Conservation (phyloP, 2,888 invertebrate species). For the Phanerotoma sp. region DNA sequence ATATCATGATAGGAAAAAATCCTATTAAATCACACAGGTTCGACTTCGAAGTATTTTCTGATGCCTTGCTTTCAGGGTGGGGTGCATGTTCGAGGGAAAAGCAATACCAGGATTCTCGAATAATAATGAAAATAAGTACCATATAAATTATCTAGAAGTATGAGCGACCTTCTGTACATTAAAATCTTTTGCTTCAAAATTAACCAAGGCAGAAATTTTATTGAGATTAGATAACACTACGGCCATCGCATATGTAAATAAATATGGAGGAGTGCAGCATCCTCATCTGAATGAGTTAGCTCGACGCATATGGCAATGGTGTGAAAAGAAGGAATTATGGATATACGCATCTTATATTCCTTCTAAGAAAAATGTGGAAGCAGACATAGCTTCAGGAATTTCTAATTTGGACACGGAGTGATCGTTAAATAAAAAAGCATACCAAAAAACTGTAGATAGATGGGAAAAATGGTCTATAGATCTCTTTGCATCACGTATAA, state of each 20-base stretch:
- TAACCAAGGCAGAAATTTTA: constrained; percentile 21
- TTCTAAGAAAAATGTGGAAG: constrained; percentile 30
- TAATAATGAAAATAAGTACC: constrained; percentile 2
- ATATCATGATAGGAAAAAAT: background rate
- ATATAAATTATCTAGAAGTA: constrained; percentile 30
- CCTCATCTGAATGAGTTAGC: constrained; percentile 21
- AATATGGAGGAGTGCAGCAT: constrained; percentile 25
- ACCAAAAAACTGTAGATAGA: constrained; percentile 3
- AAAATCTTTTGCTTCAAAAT: constrained; percentile 22
- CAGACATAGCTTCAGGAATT: constrained; percentile 35
- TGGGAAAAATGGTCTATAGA: constrained; percentile 25
- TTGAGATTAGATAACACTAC: constrained; percentile 29
- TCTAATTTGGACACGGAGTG: constrained; percentile 25
- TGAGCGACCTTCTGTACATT: constrained; percentile 22
- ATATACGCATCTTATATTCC: constrained; percentile 34
- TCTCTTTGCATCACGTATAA: constrained; percentile 25
- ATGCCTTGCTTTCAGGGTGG: constrained; percentile 22
- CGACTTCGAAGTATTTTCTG: constrained; percentile 16
- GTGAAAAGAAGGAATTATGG: constrained; percentile 27
- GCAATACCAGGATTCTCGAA: constrained; percentile 14
- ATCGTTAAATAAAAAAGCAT: constrained; percentile 20
- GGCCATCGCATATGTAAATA: constrained; percentile 30
- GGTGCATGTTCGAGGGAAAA: constrained; percentile 16
- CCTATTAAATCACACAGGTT: constrained; percentile 13
- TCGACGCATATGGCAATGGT: constrained; percentile 31